These are phyloP conservation scores for Drosophila gunungcola DNA, from an alignment of 1,140 invertebrate genomes.

Conservation along the genomic window DNA sequence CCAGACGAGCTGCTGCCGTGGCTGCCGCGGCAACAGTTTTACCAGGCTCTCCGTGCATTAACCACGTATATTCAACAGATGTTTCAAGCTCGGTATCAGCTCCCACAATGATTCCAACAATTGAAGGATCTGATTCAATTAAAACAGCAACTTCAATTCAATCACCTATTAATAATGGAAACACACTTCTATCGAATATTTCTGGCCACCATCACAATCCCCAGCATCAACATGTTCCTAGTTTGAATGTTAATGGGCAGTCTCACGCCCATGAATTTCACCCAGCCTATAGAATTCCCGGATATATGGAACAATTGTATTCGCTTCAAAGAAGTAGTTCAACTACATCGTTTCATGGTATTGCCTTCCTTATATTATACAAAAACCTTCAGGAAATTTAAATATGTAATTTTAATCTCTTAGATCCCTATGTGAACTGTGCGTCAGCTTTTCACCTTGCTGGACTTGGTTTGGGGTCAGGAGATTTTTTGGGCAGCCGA, in stretches of 20 bases:
- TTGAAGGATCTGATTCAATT: constrained; percentile 33
- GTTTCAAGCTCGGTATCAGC: constrained; percentile 56
- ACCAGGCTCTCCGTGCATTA: constrained; percentile 39
- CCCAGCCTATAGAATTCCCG: constrained; percentile 88
- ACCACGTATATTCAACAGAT: constrained; percentile 46
- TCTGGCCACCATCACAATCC: constrained; percentile 40
- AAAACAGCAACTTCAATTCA: constrained; percentile 14
- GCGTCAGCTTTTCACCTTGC: constrained; percentile 74
- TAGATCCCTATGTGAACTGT: constrained; percentile 75
- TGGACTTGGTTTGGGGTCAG: constrained; percentile 72
- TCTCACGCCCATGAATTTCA: constrained; percentile 85
- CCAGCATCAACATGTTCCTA: constrained; percentile 47
- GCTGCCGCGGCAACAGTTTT: constrained; percentile 80
- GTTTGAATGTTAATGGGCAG: constrained; percentile 43
- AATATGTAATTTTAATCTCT: neutral
- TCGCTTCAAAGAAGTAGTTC: constrained; percentile 87
- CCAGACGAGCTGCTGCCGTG: constrained; percentile 80
- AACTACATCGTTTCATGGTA: constrained; percentile 86
- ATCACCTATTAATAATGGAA: constrained; percentile 27
- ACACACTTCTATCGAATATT: constrained; percentile 19
- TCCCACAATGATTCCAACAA: constrained; percentile 21
- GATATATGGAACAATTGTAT: constrained; percentile 90
- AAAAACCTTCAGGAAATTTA: neutral
- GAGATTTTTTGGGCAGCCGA: constrained; percentile 71
- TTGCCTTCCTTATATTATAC: constrained; percentile 14